Conservation (phyloP, 2,888 invertebrate species). For the Drosophila austrosaltans region DNA sequence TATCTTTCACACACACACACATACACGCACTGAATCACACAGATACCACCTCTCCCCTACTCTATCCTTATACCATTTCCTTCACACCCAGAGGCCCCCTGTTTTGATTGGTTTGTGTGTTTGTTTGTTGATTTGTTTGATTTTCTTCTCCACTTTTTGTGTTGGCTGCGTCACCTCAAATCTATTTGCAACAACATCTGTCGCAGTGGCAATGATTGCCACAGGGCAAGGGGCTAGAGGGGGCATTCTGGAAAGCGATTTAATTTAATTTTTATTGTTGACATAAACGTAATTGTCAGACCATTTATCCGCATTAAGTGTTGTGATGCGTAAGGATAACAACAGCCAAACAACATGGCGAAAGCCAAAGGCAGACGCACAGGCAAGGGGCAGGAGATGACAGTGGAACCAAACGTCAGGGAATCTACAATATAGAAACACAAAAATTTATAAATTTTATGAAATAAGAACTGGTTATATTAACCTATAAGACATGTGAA, state of each 20-base stretch:
- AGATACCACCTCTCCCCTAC: not conserved
- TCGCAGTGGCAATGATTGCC: conserved; percentile 36
- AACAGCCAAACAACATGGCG: conserved; percentile 73
- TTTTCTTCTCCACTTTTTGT: conserved; percentile 7
- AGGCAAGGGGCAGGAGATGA: conserved; percentile 13
- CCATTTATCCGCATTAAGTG: conserved; percentile 83
- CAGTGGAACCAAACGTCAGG: conserved; percentile 40
- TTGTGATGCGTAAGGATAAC: conserved; percentile 75
- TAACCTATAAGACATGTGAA: no score
- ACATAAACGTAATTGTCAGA: conserved; percentile 82
- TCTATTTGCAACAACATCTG: conserved; percentile 71
- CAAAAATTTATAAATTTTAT: no score
- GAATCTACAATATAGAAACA: not conserved
- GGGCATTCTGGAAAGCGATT: conserved; percentile 72
- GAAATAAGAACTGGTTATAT: no score
- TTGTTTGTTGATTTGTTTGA: conserved; percentile 15
- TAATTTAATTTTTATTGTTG: conserved; percentile 78
- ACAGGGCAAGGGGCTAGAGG: not conserved
- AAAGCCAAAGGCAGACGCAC: conserved; percentile 11
- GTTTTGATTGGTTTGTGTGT: conserved; percentile 56
- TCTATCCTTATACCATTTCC: conserved; percentile 5
- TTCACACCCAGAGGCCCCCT: conserved; percentile 15
- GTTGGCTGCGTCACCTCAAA: conserved; percentile 47
- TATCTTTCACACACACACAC: conserved; percentile 27
- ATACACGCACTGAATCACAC: conserved; percentile 4